Evolutionary conservation across 92 coral and sea anemone species (phyloP), one percentile per base, ranked within the genome.

Genomic region (Montipora capitata): DNA sequence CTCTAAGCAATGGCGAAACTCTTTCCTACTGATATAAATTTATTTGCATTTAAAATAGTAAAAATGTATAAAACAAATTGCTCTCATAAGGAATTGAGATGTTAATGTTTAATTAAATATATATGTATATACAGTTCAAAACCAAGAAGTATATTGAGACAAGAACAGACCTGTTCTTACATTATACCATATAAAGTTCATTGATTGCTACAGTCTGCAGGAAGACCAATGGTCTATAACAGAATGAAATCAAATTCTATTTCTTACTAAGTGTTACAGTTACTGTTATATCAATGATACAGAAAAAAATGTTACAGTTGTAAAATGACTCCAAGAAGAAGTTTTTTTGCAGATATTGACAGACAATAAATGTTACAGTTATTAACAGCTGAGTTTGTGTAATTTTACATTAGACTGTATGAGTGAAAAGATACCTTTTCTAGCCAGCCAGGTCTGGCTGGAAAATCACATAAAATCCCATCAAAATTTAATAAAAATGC

Each of bases 251-350:
- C 52, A 71, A 71, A 71, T 35, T 71, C 49, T 35, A 71, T 71
- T 71, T 71, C 45, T 71, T 3, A 71, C 76, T 71, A 41, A 71
- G 76, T 71, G 76, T 71, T 71, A 71, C 76, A 38, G 76, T 71
- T 71, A 71, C 76, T 71, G 76, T 71, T 71, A 71, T 71, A 71
- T 71, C 76, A 71, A 38, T 71, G 45, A 71, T 71, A 71, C 0
- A 71, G 76, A 71, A 71, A 71, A 71, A 71, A 42, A 71, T 71
- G 48, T 71, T 39, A 42, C 76, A 71, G 76, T 71, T 71, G 76
- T 71, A 20, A 20, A 20, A 20, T 20, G 27, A 20, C 27, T 20
- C 27, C 27, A 20, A 20, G 27, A 20, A 20, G 76, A 35, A 35
- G 49, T 51, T 51, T 51, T 51, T 51, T 51, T 51, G 76, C 76